These are phyloP conservation scores for Neoascia interrupta DNA, from an alignment of 2,888 invertebrate genomes.

Conservation along the genomic window DNA sequence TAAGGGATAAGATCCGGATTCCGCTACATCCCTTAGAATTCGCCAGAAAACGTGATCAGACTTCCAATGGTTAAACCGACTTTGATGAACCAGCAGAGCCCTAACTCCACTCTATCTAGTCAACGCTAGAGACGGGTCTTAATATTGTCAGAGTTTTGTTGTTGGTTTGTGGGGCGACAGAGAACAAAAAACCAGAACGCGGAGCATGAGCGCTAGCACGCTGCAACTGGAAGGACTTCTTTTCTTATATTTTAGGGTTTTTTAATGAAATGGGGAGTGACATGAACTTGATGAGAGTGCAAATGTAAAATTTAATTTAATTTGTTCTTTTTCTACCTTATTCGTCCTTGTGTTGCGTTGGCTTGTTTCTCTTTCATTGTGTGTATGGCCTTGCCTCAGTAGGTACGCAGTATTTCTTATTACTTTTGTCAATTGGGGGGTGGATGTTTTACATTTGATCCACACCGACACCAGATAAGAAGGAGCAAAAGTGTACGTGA, in stretches of 20 bases:
- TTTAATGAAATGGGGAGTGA: slow-evolving; percentile 68
- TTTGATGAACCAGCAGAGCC: slow-evolving; percentile 68
- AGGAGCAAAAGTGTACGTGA: slow-evolving; percentile 39
- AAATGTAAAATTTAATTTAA: slow-evolving; percentile 69
- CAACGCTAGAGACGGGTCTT: neutral
- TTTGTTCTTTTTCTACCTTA: slow-evolving; percentile 32
- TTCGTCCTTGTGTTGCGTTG: slow-evolving; percentile 24
- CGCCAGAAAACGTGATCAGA: slow-evolving; percentile 66
- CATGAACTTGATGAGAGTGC: slow-evolving; percentile 70
- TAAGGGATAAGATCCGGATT: slow-evolving; percentile 55
- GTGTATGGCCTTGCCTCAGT: slow-evolving; percentile 6
- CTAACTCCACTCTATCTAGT: slow-evolving; percentile 27
- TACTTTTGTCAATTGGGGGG: neutral
- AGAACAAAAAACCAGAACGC: neutral
- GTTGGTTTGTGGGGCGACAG: too few species aligned
- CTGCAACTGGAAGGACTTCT: slow-evolving; percentile 30
- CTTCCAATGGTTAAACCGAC: slow-evolving; percentile 54
- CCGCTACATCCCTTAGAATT: slow-evolving; percentile 63
- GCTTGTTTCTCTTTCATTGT: slow-evolving; percentile 18
- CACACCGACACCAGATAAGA: neutral
- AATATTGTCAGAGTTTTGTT: neutral
- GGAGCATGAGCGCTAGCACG: neutral
- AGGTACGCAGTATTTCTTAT: slow-evolving; percentile 4
- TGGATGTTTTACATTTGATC: neutral
- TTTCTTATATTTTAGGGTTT: slow-evolving; percentile 54